A percentile compares a stretch with the other conserved stretches of the same genome.
Evolutionary conservation across 2,797 vertebrate genomes (phyloP).

Genomic region (Pelodytes ibericus): DNA sequence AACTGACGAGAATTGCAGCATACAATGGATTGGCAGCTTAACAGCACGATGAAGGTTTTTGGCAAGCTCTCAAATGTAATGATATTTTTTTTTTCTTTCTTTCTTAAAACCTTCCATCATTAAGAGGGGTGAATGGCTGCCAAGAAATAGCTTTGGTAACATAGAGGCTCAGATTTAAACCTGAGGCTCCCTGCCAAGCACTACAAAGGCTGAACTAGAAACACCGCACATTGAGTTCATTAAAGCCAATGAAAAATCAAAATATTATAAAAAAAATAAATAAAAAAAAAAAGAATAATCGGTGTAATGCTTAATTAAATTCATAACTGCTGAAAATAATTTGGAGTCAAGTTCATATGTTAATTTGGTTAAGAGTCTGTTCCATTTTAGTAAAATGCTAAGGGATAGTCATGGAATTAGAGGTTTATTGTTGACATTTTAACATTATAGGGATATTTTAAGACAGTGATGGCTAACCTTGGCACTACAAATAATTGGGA

Average conservation of each 20-base stretch:
- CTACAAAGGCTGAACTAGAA: slow-evolving; percentile 71
- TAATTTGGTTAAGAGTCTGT: slow-evolving; percentile 3
- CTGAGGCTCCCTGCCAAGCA: slow-evolving; percentile 65
- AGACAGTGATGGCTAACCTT: too few relatives aligned
- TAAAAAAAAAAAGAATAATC: slow-evolving; percentile 60
- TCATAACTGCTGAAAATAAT: slow-evolving; percentile 68
- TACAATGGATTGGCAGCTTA: slow-evolving; percentile 69
- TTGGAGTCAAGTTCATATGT: slow-evolving; percentile 64
- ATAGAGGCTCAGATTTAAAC: slow-evolving; percentile 62
- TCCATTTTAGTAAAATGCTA: background rate
- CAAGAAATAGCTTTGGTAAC: slow-evolving; percentile 73
- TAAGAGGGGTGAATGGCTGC: slow-evolving; percentile 67
- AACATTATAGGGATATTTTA: too few relatives aligned
- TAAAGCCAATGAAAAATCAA: slow-evolving; percentile 68
- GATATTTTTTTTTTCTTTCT: slow-evolving; percentile 59
- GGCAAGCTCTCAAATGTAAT: slow-evolving; percentile 70
- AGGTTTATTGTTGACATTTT: too few relatives aligned
- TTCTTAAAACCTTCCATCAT: slow-evolving; percentile 73
- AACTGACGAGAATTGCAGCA: slow-evolving; percentile 67
- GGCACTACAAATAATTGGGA: too few relatives aligned
- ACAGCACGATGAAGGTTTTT: slow-evolving; percentile 67
- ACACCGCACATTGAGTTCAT: slow-evolving; percentile 72
- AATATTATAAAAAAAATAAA: slow-evolving; percentile 63
- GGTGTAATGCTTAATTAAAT: slow-evolving; percentile 68
- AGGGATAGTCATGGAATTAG: background rate